These are phyloP conservation scores for Choristoneura rosaceana DNA, from an alignment of 2,888 invertebrate species.

Conservation along the genomic window DNA sequence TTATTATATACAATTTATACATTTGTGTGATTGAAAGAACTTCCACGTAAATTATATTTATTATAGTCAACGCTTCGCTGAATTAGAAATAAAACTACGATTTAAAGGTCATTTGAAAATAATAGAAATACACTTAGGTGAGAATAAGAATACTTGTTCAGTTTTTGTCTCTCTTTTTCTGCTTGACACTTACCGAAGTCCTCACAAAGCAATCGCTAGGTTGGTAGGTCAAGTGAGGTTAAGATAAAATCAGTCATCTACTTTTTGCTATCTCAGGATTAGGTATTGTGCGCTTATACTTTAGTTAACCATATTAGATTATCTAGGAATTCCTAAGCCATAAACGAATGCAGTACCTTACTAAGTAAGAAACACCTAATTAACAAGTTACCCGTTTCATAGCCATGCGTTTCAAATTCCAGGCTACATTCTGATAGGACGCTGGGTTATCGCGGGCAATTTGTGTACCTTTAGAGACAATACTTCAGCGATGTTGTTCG, in stretches of 20 bases:
- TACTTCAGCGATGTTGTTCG: conserved; percentile 54
- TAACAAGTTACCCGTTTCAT: conserved; percentile 33
- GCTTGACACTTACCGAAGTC: neutral
- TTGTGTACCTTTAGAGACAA: conserved; percentile 40
- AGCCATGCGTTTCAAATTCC: conserved; percentile 36
- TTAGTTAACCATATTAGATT: neutral
- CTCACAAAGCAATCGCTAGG: conserved; percentile 4
- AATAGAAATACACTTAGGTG: neutral
- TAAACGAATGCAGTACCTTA: conserved; percentile 9
- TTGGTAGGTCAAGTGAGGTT: conserved; percentile 12
- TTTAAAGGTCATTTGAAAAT: conserved; percentile 1
- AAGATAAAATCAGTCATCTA: neutral
- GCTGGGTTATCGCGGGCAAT: conserved; percentile 24
- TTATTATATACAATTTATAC: too few relatives aligned
- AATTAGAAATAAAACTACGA: neutral
- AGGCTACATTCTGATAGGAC: conserved; percentile 29
- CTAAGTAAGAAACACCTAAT: conserved; percentile 25
- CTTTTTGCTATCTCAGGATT: neutral
- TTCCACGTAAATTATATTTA: neutral
- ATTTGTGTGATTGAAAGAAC: too few relatives aligned
- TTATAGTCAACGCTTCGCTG: neutral
- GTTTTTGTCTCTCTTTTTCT: neutral
- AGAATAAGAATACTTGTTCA: neutral
- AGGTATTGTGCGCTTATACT: neutral
- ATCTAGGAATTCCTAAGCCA: conserved; percentile 17